phyloP scores from a whole-genome alignment of 2,797 vertebrate species.

The Neomorphus geoffroyi region DNA sequence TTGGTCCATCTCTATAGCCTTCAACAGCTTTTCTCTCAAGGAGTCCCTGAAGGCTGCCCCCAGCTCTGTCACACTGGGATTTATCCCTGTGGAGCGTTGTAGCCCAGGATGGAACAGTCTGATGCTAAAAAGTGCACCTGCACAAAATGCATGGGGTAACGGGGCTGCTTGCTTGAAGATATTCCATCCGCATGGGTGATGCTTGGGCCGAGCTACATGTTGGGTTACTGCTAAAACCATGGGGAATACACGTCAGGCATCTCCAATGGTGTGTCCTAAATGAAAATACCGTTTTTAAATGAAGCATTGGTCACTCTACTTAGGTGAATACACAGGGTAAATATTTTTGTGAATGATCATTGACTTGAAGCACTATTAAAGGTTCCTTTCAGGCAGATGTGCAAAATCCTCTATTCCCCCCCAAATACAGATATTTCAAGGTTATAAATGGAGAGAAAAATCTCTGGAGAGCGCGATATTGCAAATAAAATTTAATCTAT shows the following conservation, averaged over 20 bases:
- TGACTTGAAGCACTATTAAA: background rate
- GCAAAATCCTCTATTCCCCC: background rate
- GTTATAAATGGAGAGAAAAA: conserved; percentile 26
- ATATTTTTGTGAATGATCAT: background rate
- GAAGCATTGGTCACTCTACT: background rate
- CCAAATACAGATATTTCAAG: background rate
- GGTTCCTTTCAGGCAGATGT: background rate
- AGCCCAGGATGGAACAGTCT: background rate
- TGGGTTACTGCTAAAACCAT: background rate
- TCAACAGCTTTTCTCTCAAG: background rate
- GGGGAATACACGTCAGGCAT: background rate
- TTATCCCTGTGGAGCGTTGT: background rate
- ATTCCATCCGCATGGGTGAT: background rate
- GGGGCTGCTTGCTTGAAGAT: background rate
- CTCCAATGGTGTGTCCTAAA: background rate
- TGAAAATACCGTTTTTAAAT: background rate
- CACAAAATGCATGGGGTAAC: background rate
- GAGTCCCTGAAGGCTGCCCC: background rate
- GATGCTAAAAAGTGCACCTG: background rate
- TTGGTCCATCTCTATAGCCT: background rate
- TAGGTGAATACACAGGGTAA: background rate
- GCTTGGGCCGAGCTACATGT: background rate
- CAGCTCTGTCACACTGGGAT: background rate
- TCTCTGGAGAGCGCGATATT: conserved; percentile 29
- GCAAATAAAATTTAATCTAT: conserved; percentile 51